Evolutionary conservation across 2,113 vertebrate species (phyloP), one percentile per base, ranked within the genome.

Genomic region (Noturus placidus): DNA sequence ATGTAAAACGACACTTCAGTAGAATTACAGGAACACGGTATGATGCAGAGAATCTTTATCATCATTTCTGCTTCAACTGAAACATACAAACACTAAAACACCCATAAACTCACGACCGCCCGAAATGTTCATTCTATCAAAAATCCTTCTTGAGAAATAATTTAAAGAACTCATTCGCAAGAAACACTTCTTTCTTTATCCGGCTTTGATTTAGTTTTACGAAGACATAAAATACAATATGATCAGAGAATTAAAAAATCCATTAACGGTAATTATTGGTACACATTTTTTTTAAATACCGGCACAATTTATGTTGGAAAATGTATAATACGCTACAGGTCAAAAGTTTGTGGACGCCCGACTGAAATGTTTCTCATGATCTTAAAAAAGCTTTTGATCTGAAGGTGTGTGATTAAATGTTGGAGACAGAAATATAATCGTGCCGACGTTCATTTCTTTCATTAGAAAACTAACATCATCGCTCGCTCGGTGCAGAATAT

Each of bases 1-100:
- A 57, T n/a, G 42, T 20, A 46, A 76, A 86, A 65, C 59, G 20
- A 74, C 30, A 63, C 79, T 57, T 72, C 5, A 50, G 20, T 11
- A 27, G 19, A 52, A 33, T 52, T 69, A 86, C 85, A 86, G 38
- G 17, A 83, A 76, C 69, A 61, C 25, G 20, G 63, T 74, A 42
- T 25, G 38, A 86, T 15, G 30, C 14, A 11, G 30, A 54, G 59
- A 86, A 54, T 65, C 57, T 20, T 50, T 54, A 25, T 67, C 20
- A 52, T 63, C 17, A 35, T 80, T 80, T 67, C 61, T 56, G 33
- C 50, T 27, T 30, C 61, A 69, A 33, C 38, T 13, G 50, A 67
- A 70, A 81, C 77, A 81, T 61, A 33, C 84, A 86, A 38, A 85
- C 67, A 70, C 76, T 2, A 25, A 3, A 25, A 3, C 27, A 14